These are phyloP conservation scores for Solea senegalensis DNA, from an alignment of 2,113 vertebrate species.

Conservation along the genomic window DNA sequence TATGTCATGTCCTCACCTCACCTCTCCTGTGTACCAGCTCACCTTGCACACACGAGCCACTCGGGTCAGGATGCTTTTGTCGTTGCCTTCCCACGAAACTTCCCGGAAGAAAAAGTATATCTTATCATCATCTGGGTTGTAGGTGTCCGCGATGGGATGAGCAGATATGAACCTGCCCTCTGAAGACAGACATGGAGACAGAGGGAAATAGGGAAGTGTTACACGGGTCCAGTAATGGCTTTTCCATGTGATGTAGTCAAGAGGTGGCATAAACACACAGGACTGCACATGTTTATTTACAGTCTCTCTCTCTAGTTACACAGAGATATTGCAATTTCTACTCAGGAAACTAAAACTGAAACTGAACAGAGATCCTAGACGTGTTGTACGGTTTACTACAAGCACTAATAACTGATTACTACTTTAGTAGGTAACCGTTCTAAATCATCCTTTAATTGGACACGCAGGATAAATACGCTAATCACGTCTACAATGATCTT, in stretches of 20 bases:
- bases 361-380: conserved; percentile 14
- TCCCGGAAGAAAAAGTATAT: conserved; percentile 99
- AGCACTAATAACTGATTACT: background rate
- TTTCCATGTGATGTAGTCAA: conserved; percentile 21
- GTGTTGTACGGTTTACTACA: conserved; percentile 7
- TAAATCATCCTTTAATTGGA: conserved; percentile 12
- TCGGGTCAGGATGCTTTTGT: conserved; percentile 92
- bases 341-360: conserved; percentile 8
- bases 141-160: conserved; percentile 93
- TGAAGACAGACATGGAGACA: conserved; percentile 66
- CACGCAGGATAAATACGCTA: background rate
- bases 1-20: conserved; percentile 9
- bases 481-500: background rate
- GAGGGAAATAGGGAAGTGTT: conserved; percentile 17
- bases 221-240: conserved; percentile 29
- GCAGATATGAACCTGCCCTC: conserved; percentile 95
- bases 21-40: conserved; percentile 60
- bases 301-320: background rate
- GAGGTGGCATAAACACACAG: conserved; percentile 33
- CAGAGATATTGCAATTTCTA: conserved; percentile 12
- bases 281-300: conserved; percentile 35
- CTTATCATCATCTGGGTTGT: conserved; percentile 97
- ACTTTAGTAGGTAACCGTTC: conserved; percentile 41
- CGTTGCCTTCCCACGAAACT: conserved; percentile 89
- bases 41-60: conserved; percentile 97